Evolutionary conservation across 1,140 invertebrate genomes (phyloP), one percentile per base, ranked within the genome.

Genomic region (Bicyclus anynana): DNA sequence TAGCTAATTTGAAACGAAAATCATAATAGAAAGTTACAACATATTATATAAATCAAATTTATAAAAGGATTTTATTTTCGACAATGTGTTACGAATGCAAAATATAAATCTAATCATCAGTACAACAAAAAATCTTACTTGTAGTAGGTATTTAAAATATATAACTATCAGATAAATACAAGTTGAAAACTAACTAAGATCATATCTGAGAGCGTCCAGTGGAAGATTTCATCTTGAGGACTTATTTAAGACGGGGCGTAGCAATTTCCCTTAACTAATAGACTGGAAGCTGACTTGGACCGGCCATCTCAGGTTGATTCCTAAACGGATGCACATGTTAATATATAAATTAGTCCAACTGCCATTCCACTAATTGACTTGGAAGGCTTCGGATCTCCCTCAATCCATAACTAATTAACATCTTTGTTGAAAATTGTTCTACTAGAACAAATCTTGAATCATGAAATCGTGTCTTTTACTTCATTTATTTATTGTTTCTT

Each of bases 231-330:
- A 35, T 51, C 53, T 55, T 63, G 33, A 49, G 38, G 50, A 57
- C 35, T 59, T 58, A 53, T 62, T 61, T 60, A 69, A 69, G 67
- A 67, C 63, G 50, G 62, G 63, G 59, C 67, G 63, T 42, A 14
- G 64, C 67, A 69, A 69, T 69, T 69, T 69, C 67, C 67, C 66
- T 61, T 38, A 61, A 61, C 60, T 69, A 67, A 69, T 69, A 59
- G 62, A 53, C 52, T 54, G 59, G 61, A 51, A 48, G 60, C 53
- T 40, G 52, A 62, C 53, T 48, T 62, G 48, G 58, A 40, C 56
- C 60, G 56, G 62, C 59, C 63, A 62, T 66, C 60, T 57, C 64
- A 54, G 48, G 53, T 50, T 65, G 40, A 68, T 68, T 65, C 57
- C 51, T 51, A 59, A 60, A 53, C 67, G 64, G 67, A 69, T 66